These are phyloP conservation scores for Corapipo altera DNA, from an alignment of 2,113 vertebrate genomes.

Conservation along the genomic window DNA sequence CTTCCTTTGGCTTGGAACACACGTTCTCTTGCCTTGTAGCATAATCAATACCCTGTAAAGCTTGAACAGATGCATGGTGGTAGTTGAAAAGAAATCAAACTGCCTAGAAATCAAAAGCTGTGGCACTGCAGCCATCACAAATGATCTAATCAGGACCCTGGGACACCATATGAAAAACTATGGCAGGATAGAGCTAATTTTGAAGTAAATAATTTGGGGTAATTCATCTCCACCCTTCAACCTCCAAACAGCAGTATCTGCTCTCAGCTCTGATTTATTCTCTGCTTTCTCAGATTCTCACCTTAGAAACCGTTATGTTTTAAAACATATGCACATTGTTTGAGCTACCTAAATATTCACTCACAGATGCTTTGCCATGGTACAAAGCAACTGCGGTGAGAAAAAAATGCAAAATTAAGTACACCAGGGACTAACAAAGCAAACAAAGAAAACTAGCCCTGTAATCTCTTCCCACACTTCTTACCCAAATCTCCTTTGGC, in stretches of 20 bases:
- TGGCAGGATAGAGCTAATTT: neutral
- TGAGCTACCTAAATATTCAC: neutral
- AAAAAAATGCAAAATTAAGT: neutral
- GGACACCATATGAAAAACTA: neutral
- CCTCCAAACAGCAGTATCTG: neutral
- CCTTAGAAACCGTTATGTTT: neutral
- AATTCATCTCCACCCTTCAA: neutral
- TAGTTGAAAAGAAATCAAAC: neutral
- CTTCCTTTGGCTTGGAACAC: neutral
- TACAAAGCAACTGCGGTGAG: neutral
- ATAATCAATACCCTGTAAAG: neutral
- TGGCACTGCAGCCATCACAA: neutral
- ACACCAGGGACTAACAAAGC: constrained; percentile 23
- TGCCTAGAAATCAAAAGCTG: neutral
- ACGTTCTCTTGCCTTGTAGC: neutral
- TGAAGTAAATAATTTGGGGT: neutral
- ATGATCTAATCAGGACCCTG: neutral
- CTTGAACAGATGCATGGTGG: neutral
- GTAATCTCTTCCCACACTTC: constrained; percentile 65
- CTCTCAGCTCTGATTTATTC: neutral
- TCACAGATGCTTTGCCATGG: neutral
- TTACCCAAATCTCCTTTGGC: constrained; percentile 56
- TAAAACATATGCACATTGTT: neutral
- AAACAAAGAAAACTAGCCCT: constrained; percentile 18
- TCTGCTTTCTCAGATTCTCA: neutral